Percentiles rank a stretch among this genome's conserved stretches.
Conservation (phyloP, 2,113 vertebrate genomes). For the Kobus ellipsiprymnus region DNA sequence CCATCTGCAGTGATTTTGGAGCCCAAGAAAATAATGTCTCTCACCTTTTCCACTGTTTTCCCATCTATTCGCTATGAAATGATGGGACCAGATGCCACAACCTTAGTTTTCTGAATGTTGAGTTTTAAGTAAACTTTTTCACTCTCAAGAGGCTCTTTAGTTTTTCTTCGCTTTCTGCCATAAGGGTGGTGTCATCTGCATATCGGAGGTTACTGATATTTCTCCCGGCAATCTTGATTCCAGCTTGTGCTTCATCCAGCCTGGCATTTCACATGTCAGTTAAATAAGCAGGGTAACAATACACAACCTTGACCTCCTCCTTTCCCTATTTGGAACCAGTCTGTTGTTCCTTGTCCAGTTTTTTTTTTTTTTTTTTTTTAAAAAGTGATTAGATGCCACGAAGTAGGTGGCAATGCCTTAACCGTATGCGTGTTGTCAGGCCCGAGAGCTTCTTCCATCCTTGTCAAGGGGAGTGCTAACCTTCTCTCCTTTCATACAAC, state of each 20-base stretch:
- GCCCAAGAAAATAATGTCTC: not conserved
- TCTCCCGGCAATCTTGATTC: not conserved
- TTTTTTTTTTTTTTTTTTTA: too few species aligned
- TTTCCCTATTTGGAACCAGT: not conserved
- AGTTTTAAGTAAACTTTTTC: not conserved
- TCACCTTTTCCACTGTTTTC: not conserved
- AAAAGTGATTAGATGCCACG: too few species aligned
- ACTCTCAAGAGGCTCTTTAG: not conserved
- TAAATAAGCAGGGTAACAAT: not conserved
- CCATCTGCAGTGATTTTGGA: not conserved
- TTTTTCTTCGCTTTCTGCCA: not conserved
- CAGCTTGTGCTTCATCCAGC: not conserved
- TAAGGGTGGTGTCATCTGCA: not conserved
- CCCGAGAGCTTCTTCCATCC: too few species aligned
- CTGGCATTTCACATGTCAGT: not conserved
- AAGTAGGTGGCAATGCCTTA: too few species aligned
- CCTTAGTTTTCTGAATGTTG: not conserved
- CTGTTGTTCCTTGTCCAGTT: not conserved
- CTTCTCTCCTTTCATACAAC: too few species aligned
- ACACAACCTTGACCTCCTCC: not conserved
- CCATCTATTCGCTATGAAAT: not conserved
- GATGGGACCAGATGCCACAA: not conserved
- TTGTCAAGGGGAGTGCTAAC: too few species aligned
- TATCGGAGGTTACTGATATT: not conserved
- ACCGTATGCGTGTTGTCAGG: too few species aligned